Evolutionary conservation across 1,140 invertebrate genomes (phyloP).

Genomic region (Drosophila fuyamai): DNA sequence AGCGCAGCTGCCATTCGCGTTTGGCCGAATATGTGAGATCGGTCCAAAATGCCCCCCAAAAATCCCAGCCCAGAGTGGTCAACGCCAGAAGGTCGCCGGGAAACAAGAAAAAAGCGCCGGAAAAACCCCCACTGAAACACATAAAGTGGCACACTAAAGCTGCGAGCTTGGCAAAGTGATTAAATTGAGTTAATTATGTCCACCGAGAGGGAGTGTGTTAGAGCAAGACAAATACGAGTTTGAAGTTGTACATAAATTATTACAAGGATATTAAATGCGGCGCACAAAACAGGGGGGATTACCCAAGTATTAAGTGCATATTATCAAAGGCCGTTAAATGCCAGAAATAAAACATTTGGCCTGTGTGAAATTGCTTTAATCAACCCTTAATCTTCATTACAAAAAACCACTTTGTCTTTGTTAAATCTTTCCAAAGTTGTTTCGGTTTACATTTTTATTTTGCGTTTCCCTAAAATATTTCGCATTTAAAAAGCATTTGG

Average conservation of each 20-base stretch:
- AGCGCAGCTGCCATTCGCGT: conserved; percentile 57
- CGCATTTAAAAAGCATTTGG: conserved; percentile 51
- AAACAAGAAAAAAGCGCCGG: conserved; percentile 7
- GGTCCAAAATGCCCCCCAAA: conserved; percentile 3
- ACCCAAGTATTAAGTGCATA: conserved; percentile 44
- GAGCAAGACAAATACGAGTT: conserved; percentile 42
- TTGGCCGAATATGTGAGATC: conserved; percentile 49
- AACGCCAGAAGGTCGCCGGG: conserved; percentile 36
- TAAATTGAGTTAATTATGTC: conserved; percentile 81
- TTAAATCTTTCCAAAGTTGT: conserved; percentile 32
- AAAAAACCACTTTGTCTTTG: conserved; percentile 45
- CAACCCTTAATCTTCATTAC: conserved; percentile 51
- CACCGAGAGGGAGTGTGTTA: conserved; percentile 19
- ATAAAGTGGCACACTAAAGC: conserved; percentile 78
- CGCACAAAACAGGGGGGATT: conserved; percentile 38
- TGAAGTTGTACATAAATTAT: conserved; percentile 61
- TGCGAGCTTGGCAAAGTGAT: conserved; percentile 57
- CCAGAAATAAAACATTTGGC: conserved; percentile 31
- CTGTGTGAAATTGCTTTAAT: conserved; percentile 43
- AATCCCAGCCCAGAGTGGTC: conserved; percentile 18
- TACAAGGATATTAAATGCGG: conserved; percentile 58
- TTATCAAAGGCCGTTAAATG: conserved; percentile 46
- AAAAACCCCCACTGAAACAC: conserved; percentile 26
- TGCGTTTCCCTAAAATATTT: conserved; percentile 20
- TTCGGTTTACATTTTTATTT: neutral